Base-by-base conservation (phyloP, 2,113 vertebrate species). In the Pachyramphus minor region DNA sequence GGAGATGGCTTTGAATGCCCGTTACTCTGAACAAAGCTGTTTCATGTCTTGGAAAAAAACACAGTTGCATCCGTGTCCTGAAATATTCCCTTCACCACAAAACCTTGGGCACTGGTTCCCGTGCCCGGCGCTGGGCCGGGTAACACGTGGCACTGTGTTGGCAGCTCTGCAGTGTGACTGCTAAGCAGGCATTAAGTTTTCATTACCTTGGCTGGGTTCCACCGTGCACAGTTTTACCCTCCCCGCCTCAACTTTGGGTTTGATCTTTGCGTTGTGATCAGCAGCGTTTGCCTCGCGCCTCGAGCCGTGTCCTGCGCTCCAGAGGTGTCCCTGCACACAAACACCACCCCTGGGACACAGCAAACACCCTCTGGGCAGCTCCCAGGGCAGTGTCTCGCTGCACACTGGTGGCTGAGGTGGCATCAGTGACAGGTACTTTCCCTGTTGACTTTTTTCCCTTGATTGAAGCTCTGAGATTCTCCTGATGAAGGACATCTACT, bases 181-280 rank as follows among this genome's bases (percentile, higher is more conserved):
- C 68, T 96, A 63, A 95, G 72, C 7, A 87, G 92, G 83, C 85
- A 87, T 92, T 90, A 94, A 84, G 82, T 87, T 96, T 92, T 93
- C 92, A 95, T 93, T 74, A 14, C 64, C 12, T 84, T 95, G 95
- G 96, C 96, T 1, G 10, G 15, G 19, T 84, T 89, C 95, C 95
- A 92, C 31, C 6, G 28, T 22, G 79, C 88, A 68, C 7, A 3
- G 80, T 69, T 95, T 63, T 30, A 41, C 90, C 74, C 60, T 93
- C 67, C 55, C 75, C 24, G 1, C 45, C 62, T 60, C 85, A 49
- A 72, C 76, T 74, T 92, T 63, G 56, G 77, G 79, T 58, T 83
- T 82, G 92, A 52, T 94, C 52, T 92, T 84, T 75, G 56, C 0
- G 0, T 49, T 56, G 41, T 9, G 9, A 66, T 92, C 86, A 74